Percentiles rank a stretch among this genome's conserved stretches.
These are phyloP conservation scores for Aphrophora alni DNA, from an alignment of 2,888 invertebrate genomes.

Conservation along the genomic window DNA sequence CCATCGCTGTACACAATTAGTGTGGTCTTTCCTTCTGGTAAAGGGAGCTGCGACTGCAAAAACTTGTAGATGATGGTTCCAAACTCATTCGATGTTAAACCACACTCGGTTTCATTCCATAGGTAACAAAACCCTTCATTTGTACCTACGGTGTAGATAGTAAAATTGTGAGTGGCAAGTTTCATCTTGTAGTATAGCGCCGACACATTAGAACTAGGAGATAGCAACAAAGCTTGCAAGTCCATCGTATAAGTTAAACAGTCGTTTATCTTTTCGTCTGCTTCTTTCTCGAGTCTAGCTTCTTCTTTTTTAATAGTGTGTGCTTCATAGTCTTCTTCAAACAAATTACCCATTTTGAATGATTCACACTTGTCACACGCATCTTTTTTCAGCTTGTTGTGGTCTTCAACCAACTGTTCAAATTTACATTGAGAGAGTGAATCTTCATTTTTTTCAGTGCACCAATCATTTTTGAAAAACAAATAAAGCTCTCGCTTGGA, in stretches of 20 bases:
- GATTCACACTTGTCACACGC: slow-evolving; percentile 24
- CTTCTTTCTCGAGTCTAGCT: slow-evolving; percentile 26
- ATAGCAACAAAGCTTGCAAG: slow-evolving; percentile 17
- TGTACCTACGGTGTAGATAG: slow-evolving; percentile 24
- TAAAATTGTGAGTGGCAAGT: slow-evolving; percentile 30
- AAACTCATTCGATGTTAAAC: slow-evolving; percentile 33
- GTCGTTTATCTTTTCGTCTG: slow-evolving; percentile 1
- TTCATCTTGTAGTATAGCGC: slow-evolving; percentile 19
- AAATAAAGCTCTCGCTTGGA: slow-evolving; percentile 20
- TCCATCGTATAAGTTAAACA: slow-evolving; percentile 24
- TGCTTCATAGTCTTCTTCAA: slow-evolving; percentile 25
- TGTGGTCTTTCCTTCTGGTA: slow-evolving; percentile 22
- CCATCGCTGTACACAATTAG: slow-evolving; percentile 28
- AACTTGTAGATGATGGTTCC: slow-evolving; percentile 22
- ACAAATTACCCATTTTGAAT: slow-evolving; percentile 27
- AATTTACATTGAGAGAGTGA: slow-evolving; percentile 26
- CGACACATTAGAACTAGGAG: slow-evolving; percentile 22
- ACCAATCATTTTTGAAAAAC: slow-evolving; percentile 33
- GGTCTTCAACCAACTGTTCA: not conserved
- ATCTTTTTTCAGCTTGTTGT: slow-evolving; percentile 25
- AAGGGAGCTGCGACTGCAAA: slow-evolving; percentile 17
- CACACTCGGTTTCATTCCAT: slow-evolving; percentile 33
- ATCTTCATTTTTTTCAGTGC: slow-evolving; percentile 11
- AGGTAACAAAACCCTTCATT: slow-evolving; percentile 24
- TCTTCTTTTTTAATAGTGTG: slow-evolving; percentile 29